Evolutionary conservation across 2,113 vertebrate species (phyloP), one percentile per base, ranked within the genome.

Genomic region (Cyanocitta stelleri): DNA sequence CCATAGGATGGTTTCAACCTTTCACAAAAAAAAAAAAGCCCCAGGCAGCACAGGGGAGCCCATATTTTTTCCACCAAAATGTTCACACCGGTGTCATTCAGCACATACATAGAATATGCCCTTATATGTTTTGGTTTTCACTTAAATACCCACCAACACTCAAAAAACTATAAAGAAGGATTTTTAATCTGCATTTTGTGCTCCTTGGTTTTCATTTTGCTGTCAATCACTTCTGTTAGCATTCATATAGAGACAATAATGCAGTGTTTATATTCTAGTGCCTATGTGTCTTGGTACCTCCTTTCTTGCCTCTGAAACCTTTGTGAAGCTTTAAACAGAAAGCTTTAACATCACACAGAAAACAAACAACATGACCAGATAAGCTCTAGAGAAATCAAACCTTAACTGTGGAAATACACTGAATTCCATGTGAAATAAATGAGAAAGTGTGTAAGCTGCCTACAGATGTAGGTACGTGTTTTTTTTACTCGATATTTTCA

Each of bases 321-420:
- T 49, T 75, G 77, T 64, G 66, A 85, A 87, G 23, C 39, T 59
- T 90, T 91, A 77, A 83, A 77, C 6, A 83, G 51, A 90, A 87
- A 90, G 44, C 10, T 32, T 2, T 24, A 91, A 33, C 46, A 68
- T 32, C 67, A 61, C 18, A 54, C 18, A 87, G 64, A 66, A 92
- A 89, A 83, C 26, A 97, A 87, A 33, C 32, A 94, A 39, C 52
- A 79, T 62, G 75, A 86, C 64, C 43, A 83, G 51, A 77, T 77
- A 89, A 71, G n/a, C 74, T 83, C 78, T 74, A 80, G 93, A 94
- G 85, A 94, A 95, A 94, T 94, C 72, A 95, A 41, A 55, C 55
- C 39, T 85, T 91, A 91, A 87, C 51, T 77, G 59, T 77, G 52
- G 37, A 94, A 91, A 71, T 63, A 79, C 33, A 67, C 39, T 56